Percentiles rank a stretch among this genome's conserved stretches.
phyloP scores from a whole-genome alignment of 1,140 invertebrate genomes.

The Lucilia sericata region DNA sequence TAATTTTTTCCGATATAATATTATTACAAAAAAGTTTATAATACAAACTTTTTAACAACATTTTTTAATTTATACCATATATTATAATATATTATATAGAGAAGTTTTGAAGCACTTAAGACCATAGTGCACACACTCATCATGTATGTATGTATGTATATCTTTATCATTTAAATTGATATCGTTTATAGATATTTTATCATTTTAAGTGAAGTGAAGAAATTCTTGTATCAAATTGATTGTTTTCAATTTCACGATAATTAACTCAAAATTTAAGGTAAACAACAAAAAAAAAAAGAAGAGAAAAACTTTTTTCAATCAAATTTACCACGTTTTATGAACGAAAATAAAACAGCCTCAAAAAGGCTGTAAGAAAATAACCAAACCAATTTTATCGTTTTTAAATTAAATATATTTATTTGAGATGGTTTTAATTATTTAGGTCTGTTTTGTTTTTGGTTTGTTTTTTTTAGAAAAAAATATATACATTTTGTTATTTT shows the following conservation, averaged over 20 bases:
- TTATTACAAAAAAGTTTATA: too few species aligned
- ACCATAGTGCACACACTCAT: too few species aligned
- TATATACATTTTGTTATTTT: not conserved
- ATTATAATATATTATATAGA: too few species aligned
- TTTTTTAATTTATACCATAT: too few species aligned
- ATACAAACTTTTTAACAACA: too few species aligned
- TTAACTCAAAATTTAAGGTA: not conserved
- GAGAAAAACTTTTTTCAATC: not conserved
- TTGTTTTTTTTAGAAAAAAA: not conserved
- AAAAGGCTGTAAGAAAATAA: not conserved
- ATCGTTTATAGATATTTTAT: slow-evolving; percentile 36
- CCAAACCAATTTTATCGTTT: not conserved
- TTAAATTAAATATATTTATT: not conserved
- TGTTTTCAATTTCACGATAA: slow-evolving; percentile 50
- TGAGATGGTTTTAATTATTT: not conserved
- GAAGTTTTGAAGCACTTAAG: too few species aligned
- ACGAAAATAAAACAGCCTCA: not conserved
- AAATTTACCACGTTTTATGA: not conserved
- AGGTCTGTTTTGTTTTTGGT: not conserved
- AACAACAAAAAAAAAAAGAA: not conserved
- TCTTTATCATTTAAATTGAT: not conserved
- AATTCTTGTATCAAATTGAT: slow-evolving; percentile 51
- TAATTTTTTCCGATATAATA: too few species aligned
- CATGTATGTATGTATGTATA: not conserved
- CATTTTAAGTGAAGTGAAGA: slow-evolving; percentile 49